phyloP scores from a whole-genome alignment of 2,113 vertebrate genomes.

The Xyrauchen texanus region DNA sequence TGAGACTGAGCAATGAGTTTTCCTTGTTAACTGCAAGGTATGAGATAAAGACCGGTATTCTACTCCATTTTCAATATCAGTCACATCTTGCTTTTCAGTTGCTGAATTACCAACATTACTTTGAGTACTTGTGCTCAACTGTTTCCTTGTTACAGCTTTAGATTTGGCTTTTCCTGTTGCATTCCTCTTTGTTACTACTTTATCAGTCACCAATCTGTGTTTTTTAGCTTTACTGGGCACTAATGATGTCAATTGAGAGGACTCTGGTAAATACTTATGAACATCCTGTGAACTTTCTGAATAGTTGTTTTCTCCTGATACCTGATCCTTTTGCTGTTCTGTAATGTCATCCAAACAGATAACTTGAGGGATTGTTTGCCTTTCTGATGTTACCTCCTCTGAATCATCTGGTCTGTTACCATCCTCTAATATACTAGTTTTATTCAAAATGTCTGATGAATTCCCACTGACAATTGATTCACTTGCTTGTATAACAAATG shows the following conservation, averaged over 20 bases:
- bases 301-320: neutral
- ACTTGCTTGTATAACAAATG: slow-evolving; percentile 52
- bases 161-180: slow-evolving; percentile 1
- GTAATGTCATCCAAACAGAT: neutral
- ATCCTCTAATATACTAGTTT: neutral
- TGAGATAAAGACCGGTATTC: slow-evolving; percentile 1
- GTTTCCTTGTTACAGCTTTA: slow-evolving; percentile 6
- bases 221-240: slow-evolving; percentile 56
- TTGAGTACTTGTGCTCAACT: slow-evolving; percentile 15
- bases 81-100: slow-evolving; percentile 4
- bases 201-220: slow-evolving; percentile 35
- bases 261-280: neutral
- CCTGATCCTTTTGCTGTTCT: slow-evolving; percentile 8
- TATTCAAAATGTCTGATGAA: slow-evolving; percentile 15
- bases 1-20: neutral
- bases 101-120: slow-evolving; percentile 3
- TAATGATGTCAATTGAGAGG: neutral
- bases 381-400: neutral
- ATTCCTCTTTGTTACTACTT: slow-evolving; percentile 48
- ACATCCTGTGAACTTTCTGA: neutral
- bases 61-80: neutral
- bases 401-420: neutral
- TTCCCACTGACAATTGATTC: neutral
- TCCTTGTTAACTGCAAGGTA: neutral
- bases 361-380: neutral